Conservation (phyloP, 2,113 vertebrate genomes). For the Phocoena phocoena region DNA sequence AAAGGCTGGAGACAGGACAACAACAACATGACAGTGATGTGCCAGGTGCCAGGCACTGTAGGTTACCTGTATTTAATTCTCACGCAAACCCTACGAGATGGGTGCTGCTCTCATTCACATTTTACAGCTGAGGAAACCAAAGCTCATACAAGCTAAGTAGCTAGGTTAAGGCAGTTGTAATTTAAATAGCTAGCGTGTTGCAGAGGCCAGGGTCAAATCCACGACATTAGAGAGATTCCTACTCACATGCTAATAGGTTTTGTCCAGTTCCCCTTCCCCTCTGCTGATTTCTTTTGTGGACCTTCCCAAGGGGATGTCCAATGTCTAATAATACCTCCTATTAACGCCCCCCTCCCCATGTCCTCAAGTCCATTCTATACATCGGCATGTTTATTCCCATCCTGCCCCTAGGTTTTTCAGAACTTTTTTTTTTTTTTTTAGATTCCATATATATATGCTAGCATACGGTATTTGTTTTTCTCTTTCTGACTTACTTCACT, state of each 20-base stretch:
- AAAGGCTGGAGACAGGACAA: neutral
- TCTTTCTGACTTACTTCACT: too few relatives aligned
- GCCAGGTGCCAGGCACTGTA: neutral
- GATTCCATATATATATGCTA: too few relatives aligned
- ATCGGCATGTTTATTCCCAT: too few relatives aligned
- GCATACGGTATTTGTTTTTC: too few relatives aligned
- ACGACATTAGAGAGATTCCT: neutral
- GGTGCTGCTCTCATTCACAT: neutral
- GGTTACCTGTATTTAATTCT: neutral
- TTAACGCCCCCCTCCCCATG: neutral
- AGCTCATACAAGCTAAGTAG: neutral
- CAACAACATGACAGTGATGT: neutral
- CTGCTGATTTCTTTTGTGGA: neutral
- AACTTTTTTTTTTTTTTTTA: too few relatives aligned
- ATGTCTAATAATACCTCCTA: neutral
- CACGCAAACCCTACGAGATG: neutral
- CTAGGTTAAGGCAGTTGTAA: neutral
- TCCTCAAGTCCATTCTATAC: too few relatives aligned
- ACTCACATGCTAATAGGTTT: neutral
- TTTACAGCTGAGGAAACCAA: neutral
- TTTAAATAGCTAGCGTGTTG: neutral
- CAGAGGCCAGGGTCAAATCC: neutral
- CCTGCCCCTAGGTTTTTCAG: too few relatives aligned
- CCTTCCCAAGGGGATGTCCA: neutral
- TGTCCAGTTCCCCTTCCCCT: neutral